Conservation (phyloP, 2,113 vertebrate species). For the Columba livia region DNA sequence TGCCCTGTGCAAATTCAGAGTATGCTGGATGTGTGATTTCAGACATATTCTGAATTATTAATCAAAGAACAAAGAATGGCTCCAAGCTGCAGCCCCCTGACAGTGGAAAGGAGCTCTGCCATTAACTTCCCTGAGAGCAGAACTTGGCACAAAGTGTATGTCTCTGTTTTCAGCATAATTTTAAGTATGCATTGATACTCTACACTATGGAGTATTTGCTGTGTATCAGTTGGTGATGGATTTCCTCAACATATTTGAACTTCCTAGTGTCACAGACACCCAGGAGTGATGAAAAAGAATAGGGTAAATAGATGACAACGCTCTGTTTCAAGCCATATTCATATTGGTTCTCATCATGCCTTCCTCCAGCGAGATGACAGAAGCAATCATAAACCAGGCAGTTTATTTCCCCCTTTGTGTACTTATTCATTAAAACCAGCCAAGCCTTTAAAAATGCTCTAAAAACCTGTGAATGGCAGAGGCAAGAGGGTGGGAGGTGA, state of each 20-base stretch:
- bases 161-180: not conserved
- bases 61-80: not conserved
- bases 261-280: not conserved
- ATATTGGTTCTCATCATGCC: not conserved
- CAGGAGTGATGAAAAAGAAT: not conserved
- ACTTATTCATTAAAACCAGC: constrained; percentile 22
- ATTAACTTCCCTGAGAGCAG: not conserved
- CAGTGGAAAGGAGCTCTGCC: not conserved
- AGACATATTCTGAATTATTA: not conserved
- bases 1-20: fast-evolving
- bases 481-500: not conserved
- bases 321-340: not conserved
- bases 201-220: not conserved
- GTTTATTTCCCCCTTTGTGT: not conserved
- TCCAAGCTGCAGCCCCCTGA: not conserved
- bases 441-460: constrained; percentile 23
- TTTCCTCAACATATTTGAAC: not conserved
- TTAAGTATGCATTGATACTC: not conserved
- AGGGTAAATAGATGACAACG: not conserved
- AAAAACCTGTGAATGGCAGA: not conserved
- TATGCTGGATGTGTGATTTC: not conserved
- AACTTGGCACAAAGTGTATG: not conserved
- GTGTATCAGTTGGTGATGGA: not conserved
- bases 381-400: not conserved
- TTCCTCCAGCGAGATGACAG: not conserved